phyloP scores from a whole-genome alignment of 1,140 invertebrate species.

The Drepana arcuata region DNA sequence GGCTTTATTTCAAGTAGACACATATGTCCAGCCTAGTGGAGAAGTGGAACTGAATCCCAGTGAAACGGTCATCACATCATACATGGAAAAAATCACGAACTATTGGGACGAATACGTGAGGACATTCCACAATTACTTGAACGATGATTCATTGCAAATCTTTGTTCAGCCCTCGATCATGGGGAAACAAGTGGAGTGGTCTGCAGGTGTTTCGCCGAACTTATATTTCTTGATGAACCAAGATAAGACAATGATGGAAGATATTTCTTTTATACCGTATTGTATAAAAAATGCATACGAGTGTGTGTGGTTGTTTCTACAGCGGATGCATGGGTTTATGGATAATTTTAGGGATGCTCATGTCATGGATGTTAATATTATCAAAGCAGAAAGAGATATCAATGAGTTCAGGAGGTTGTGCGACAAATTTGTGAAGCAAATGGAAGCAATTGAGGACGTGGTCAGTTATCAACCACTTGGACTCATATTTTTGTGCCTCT shows the following conservation, averaged over 20 bases:
- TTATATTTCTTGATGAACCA: slow-evolving; percentile 76
- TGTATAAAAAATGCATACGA: slow-evolving; percentile 75
- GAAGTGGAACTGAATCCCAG: slow-evolving; percentile 73
- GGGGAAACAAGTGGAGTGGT: slow-evolving; percentile 79
- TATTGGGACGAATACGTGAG: slow-evolving; percentile 75
- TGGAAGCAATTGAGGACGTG: slow-evolving; percentile 75
- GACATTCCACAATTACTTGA: slow-evolving; percentile 73
- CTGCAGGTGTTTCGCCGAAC: slow-evolving; percentile 77
- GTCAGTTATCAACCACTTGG: slow-evolving; percentile 76
- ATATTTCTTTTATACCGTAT: slow-evolving; percentile 70
- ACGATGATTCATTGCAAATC: slow-evolving; percentile 61
- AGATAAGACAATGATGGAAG: slow-evolving; percentile 73
- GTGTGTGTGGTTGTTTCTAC: slow-evolving; percentile 75
- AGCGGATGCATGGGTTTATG: slow-evolving; percentile 78
- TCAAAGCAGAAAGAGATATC: slow-evolving; percentile 69
- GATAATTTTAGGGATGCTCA: slow-evolving; percentile 81
- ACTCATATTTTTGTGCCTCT: slow-evolving; percentile 78
- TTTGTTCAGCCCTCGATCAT: slow-evolving; percentile 81
- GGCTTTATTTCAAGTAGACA: slow-evolving; percentile 74
- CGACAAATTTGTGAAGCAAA: slow-evolving; percentile 74
- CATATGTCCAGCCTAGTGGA: slow-evolving; percentile 60
- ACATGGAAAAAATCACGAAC: slow-evolving; percentile 69
- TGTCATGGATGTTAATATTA: slow-evolving; percentile 72
- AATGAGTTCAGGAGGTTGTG: slow-evolving; percentile 74
- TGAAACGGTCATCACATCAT: slow-evolving; percentile 65